Conservation (phyloP, 2,888 invertebrate species). For the Cheilosia scutellata region DNA sequence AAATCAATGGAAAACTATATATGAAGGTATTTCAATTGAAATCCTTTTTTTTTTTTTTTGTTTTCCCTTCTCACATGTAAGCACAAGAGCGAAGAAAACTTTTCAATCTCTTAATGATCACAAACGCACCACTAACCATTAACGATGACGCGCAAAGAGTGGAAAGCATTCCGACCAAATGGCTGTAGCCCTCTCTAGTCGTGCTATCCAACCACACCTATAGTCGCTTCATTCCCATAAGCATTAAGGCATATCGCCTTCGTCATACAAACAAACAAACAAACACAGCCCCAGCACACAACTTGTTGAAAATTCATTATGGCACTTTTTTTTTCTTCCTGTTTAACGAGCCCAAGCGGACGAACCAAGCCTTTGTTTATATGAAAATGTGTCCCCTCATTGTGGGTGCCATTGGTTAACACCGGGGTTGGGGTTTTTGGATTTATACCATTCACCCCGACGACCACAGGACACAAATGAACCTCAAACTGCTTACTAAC, state of each 20-base stretch:
- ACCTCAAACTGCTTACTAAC: slow-evolving; percentile 57
- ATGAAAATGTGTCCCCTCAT: slow-evolving; percentile 62
- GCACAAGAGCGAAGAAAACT: slow-evolving; percentile 31
- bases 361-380: slow-evolving; percentile 66
- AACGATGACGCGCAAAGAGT: slow-evolving; percentile 49
- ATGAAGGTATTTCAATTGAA: not conserved
- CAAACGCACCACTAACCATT: slow-evolving; percentile 71
- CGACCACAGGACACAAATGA: slow-evolving; percentile 69
- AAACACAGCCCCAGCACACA: slow-evolving; percentile 34
- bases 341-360: slow-evolving; percentile 53
- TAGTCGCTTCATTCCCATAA: not conserved
- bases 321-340: slow-evolving; percentile 42
- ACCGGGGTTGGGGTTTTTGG: slow-evolving; percentile 21
- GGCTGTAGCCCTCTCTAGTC: slow-evolving; percentile 25
- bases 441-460: slow-evolving; percentile 34
- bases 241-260: slow-evolving; percentile 18
- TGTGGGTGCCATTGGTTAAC: slow-evolving; percentile 28
- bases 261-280: slow-evolving; percentile 22
- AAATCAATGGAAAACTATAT: slow-evolving; percentile 45
- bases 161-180: slow-evolving; percentile 42
- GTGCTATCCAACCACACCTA: slow-evolving; percentile 51
- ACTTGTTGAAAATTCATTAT: slow-evolving; percentile 76
- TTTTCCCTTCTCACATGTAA: not conserved
- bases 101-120: slow-evolving; percentile 74
- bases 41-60: slow-evolving; percentile 2